Conservation (phyloP, 2,113 vertebrate genomes). For the Pholis gunnellus region DNA sequence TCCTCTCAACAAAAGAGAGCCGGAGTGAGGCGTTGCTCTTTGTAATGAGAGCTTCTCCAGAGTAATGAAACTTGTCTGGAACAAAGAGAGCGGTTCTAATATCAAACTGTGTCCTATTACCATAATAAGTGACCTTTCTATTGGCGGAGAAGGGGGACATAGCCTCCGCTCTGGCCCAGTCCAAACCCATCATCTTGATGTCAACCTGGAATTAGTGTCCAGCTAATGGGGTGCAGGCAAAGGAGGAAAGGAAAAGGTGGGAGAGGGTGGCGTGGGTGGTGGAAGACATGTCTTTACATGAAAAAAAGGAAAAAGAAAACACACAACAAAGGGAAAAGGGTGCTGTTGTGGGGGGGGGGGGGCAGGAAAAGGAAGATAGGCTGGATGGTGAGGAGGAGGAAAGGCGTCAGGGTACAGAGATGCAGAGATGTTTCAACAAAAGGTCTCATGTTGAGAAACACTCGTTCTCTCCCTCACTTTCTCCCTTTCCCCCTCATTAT, state of each 20-base stretch:
- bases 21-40: conserved; percentile 38
- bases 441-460: conserved; percentile 77
- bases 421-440: conserved; percentile 73
- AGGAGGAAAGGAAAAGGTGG: conserved; percentile 17
- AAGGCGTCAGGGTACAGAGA: conserved; percentile 46
- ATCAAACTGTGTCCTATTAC: conserved; percentile 71
- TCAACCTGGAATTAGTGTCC: conserved; percentile 68
- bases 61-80: conserved; percentile 73
- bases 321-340: conserved; percentile 37
- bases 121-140: conserved; percentile 74
- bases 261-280: conserved; percentile 34
- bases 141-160: conserved; percentile 52
- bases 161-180: conserved; percentile 39
- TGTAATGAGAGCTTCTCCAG: conserved; percentile 66
- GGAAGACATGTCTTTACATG: conserved; percentile 30
- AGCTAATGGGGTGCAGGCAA: conserved; percentile 47
- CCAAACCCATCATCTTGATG: conserved; percentile 49
- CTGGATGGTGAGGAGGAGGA: conserved; percentile 38
- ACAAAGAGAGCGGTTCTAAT: conserved; percentile 69
- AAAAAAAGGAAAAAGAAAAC: not conserved
- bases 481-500: conserved; percentile 72
- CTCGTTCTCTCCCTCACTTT: conserved; percentile 62
- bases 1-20: conserved; percentile 60
- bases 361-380: conserved; percentile 26
- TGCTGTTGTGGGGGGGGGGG: not conserved